Evolutionary conservation across 2,888 invertebrate genomes (phyloP), one percentile per base, ranked within the genome.

Genomic region (Prosopocoilus inquinatus): DNA sequence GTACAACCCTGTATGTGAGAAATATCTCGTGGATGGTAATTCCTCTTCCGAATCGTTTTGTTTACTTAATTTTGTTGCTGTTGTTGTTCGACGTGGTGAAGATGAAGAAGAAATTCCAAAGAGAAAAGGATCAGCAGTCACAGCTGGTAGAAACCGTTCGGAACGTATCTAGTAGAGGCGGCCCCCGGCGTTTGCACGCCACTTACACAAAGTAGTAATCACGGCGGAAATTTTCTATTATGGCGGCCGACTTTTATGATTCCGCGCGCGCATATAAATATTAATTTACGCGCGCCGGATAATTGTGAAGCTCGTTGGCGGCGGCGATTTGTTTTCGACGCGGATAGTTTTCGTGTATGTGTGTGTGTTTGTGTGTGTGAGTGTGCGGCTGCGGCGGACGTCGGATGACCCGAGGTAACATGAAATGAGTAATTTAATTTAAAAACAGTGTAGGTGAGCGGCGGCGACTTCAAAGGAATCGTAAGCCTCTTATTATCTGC

Each of bases 401-500:
- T 55, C 41, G 41, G 16, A 41, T 45, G 44, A 46, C 36, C 61
- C 53, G 60, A 68, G 69, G 69, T 70, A 69, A 70, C 65, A 68
- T 66, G 69, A 71, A 72, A 73, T 71, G 71, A 70, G 72, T 74
- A 73, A 73, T 73, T 72, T 74, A 73, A 73, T 73, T 74, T 73
- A 73, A 73, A 72, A 72, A 73, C 72, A 73, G 73, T 73, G 73
- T 74, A 74, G 74, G 72, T 73, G 74, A 70, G 64, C 64, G 69
- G 65, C 56, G 73, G 73, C 71, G 69, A 69, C 71, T 68, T 73
- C 74, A 75, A 75, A 74, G 72, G 66, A 60, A 65, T 68, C 41
- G 47, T 70, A 71, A 72, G 71, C 70, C 75, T 73, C 74, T 75
- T 74, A 75, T 75, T 75, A 75, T 74, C 74, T 71, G 75, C 75